Base-by-base conservation (phyloP, 2,797 vertebrate genomes). In the Sebastolobus alascanus region DNA sequence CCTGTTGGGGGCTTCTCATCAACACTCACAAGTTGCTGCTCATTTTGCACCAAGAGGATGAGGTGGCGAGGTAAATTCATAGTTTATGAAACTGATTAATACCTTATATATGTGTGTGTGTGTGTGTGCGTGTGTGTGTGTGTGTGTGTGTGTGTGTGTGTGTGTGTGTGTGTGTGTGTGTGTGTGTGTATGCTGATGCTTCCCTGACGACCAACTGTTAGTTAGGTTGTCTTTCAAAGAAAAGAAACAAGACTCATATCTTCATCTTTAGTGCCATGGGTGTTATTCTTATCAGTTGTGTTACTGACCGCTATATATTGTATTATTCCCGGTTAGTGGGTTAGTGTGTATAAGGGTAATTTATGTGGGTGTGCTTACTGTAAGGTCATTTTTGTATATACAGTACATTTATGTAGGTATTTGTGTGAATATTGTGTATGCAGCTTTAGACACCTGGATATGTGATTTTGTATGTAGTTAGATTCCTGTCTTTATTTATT, bases 1-100 rank as follows among this genome's bases (percentile, higher is more conserved):
- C 97, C 1, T 98, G 97, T 90, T 99, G 97, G 97, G 97, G 91
- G 0, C 54, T 99, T 50, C 97, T 99, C 73, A 88, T 99, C 93
- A 99, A 99, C 88, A 89, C 96, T 0, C 89, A 98, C 69, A 91
- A 78, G 55, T 75, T 99, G 50, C 92, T 99, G 31, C 92, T 97
- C 68, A 70, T 96, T 33, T 43, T 97, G 87, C 78, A 68, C 8
- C 98, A 99, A 92, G 95, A 97, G 46, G 88, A 95, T 0, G 94
- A 95, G 13, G 97, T 99, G 79, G 95, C 97, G 46, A 97, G 97
- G 98, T 98, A 90, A 90, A 93, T 29, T 46, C 22, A 64, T 33
- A 20, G 25, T 70, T 56, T n/a, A 3, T 29, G 8, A 74, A 67
- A 61, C 18, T 16, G 0, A 61, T 20, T 4, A 27, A 33, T 33